Base-by-base conservation (phyloP, 2,888 invertebrate species). In the Drosophila niveifrons region DNA sequence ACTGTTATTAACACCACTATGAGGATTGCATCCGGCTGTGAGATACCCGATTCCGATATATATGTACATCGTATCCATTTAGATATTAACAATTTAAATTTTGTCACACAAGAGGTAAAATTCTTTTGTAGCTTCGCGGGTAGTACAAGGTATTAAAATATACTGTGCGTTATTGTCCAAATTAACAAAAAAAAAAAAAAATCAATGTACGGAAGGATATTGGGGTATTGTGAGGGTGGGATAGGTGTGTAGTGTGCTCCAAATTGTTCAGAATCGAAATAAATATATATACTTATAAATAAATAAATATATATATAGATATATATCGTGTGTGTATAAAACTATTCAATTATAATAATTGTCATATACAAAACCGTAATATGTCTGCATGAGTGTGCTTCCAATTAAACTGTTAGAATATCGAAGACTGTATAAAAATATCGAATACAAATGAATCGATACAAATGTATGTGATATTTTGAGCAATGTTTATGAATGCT, bases 1-100 rank as follows among this genome's bases (percentile, higher is more conserved):
- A 55, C 44, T 55, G 44, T 31, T 44, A 13, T 55, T 31, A 44
- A 55, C 29, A 44, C 44, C 41, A 53, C 44, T 34, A 43, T 41
- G 50, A 43, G 18, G 39, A 41, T 7, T 13, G 8, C 2, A 8
- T 1, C 15, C 7, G 39, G 13, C 39, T 15, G 39, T 41, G 15
- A 8, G 39, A 41, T 41, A 41, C 39, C 39, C 39, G 39, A 15
- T 4, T 15, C 39, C 13, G 39, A 41, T 15, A 39, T 39, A 41
- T 15, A 39, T 39, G 13, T 39, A 39, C 39, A 15, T 41, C 4
- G 6, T n/a, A 36, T 4, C 6, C 31, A 31, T 8, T 9, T 31
- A 4, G 10, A 31, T 31, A 31, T 10, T 8, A 8, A 31, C 8
- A 10, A 10, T 31, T n/a, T n/a, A n/a, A n/a, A n/a, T n/a, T 11